Evolutionary conservation across 2,113 vertebrate genomes (phyloP), one percentile per base, ranked within the genome.

Genomic region (Myotis lucifugus): DNA sequence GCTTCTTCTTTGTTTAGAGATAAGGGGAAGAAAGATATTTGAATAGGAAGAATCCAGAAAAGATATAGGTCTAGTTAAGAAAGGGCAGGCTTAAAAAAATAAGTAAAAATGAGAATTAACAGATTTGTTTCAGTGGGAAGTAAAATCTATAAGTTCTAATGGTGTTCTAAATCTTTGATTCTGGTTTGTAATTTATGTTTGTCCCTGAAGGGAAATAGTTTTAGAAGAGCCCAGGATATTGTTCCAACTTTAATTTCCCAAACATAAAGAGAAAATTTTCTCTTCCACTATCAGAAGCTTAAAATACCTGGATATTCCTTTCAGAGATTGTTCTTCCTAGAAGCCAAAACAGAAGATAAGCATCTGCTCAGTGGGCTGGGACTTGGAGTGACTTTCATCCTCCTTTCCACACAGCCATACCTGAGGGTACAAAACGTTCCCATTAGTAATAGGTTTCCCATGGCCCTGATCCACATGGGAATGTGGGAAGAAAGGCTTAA

Each of bases 231-330:
- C 91, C 74, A 29, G 17, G 34, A 46, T 86, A 82, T 86, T 59
- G 90, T 10, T 85, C 17, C 8, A 88, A 72, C 23, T 59, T 54
- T 82, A 34, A 91, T 56, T 90, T 69, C 70, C 69, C 29, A 92
- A 40, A 64, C 27, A 34, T 32, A 88, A 73, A 79, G 48, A 72
- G 17, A 77, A 42, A 78, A 40, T 52, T 23, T 15, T 89, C 70
- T 84, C 13, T 61, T 92, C 40, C 42, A 42, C 19, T 85, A 29
- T 42, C 70, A 87, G 11, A 77, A 59, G 10, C 9, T 92, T 91
- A 92, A 85, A 85, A 95, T 89, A 78, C 46, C 76, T 89, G n/a
- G 25, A 78, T 72, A 73, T 67, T 90, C 46, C 73, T 84, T 90
- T 50, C 46, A 77, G 21, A 87, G 54, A 23, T 50, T 87, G 11